Conservation (phyloP, 2,888 invertebrate genomes). For the Diplolepis rosae region DNA sequence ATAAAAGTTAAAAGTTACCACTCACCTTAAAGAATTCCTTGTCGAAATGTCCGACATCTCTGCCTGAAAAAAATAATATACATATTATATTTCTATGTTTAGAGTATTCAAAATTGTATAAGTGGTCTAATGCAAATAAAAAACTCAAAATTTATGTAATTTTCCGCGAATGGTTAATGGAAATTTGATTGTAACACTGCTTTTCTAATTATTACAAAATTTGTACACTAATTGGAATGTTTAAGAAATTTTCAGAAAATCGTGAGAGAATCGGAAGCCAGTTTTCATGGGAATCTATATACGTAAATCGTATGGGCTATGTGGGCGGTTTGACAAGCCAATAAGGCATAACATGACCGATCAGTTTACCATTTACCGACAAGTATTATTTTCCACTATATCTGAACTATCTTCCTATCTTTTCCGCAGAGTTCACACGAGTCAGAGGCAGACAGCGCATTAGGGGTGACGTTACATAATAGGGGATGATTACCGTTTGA, state of each 20-base stretch:
- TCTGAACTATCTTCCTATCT: constrained; percentile 57
- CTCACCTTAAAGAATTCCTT: constrained; percentile 2
- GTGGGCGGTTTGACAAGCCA: constrained; percentile 70
- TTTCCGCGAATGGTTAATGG: too few relatives aligned
- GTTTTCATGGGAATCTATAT: constrained; percentile 56
- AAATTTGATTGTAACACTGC: too few relatives aligned
- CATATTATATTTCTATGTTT: not conserved
- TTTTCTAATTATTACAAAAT: too few relatives aligned
- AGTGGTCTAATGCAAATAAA: not conserved
- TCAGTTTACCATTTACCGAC: constrained; percentile 63
- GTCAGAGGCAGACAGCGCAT: constrained; percentile 45
- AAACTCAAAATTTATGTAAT: not conserved
- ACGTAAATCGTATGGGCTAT: constrained; percentile 58
- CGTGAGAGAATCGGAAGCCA: constrained; percentile 53
- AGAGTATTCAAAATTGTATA: too few relatives aligned
- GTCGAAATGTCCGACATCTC: not conserved
- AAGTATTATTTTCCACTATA: constrained; percentile 52
- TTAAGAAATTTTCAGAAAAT: constrained; percentile 32
- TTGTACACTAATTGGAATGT: too few relatives aligned
- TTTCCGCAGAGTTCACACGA: constrained; percentile 69
- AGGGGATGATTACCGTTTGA: constrained; percentile 70
- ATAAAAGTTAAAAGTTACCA: constrained; percentile 6
- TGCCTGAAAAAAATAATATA: not conserved
- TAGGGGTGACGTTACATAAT: constrained; percentile 66
- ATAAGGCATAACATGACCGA: constrained; percentile 69